Conservation (phyloP, 2,888 invertebrate genomes). For the Standfussiana lucernea region DNA sequence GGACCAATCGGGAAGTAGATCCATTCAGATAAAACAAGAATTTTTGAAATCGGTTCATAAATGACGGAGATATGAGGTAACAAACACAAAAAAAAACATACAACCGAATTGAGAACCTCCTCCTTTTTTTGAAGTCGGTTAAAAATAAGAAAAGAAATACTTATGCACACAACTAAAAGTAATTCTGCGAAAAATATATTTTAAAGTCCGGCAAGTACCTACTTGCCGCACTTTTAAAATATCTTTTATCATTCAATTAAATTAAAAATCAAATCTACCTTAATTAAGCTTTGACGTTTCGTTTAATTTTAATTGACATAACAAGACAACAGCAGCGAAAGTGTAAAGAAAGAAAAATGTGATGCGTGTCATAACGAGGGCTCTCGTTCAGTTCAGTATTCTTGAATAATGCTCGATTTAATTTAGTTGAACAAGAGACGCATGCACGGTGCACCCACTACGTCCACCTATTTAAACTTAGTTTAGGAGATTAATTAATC, state of each 20-base stretch:
- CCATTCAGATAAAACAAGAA: too few relatives aligned
- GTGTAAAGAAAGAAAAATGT: conserved; percentile 74
- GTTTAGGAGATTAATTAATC: conserved; percentile 88
- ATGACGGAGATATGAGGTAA: too few relatives aligned
- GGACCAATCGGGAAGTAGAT: too few relatives aligned
- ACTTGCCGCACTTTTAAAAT: too few relatives aligned
- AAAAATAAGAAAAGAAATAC: not conserved
- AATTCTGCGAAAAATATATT: not conserved
- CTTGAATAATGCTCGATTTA: conserved; percentile 79
- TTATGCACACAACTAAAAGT: not conserved
- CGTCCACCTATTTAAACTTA: conserved; percentile 84
- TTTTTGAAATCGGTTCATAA: too few relatives aligned
- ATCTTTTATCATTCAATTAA: conserved; percentile 8
- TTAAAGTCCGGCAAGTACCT: not conserved
- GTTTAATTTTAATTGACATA: conserved; percentile 55
- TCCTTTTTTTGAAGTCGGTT: too few relatives aligned
- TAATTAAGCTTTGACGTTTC: conserved; percentile 25
- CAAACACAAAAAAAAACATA: too few relatives aligned
- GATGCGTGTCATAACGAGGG: conserved; percentile 73
- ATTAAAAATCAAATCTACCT: conserved; percentile 27
- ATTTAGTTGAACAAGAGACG: conserved; percentile 75
- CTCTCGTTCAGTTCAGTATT: conserved; percentile 71
- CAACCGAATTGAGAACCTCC: too few relatives aligned
- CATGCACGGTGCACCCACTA: conserved; percentile 73
- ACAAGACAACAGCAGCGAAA: conserved; percentile 54